A percentile compares a stretch with the other conserved stretches of the same genome.
phyloP scores from a whole-genome alignment of 2,113 vertebrate genomes.

The Polyodon spathula region DNA sequence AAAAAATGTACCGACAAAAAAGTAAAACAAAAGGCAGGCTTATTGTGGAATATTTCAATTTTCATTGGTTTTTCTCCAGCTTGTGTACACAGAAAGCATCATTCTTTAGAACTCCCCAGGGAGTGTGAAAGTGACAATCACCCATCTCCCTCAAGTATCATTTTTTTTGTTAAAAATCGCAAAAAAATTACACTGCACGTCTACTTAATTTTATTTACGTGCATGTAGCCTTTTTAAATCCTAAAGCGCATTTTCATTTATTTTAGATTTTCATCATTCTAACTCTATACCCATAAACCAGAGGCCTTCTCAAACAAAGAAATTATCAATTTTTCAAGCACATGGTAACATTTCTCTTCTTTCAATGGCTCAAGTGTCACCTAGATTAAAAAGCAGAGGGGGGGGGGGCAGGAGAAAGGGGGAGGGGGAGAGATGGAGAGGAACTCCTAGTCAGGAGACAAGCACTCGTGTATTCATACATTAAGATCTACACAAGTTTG shows the following conservation, averaged over 20 bases:
- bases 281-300: conserved; percentile 69
- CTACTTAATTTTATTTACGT: conserved; percentile 56
- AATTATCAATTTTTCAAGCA: conserved; percentile 30
- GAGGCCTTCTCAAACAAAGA: conserved; percentile 24
- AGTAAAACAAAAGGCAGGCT: conserved; percentile 63
- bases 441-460: conserved; percentile 33
- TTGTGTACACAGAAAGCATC: conserved; percentile 63
- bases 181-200: conserved; percentile 54
- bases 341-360: conserved; percentile 40
- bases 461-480: conserved; percentile 21
- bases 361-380: conserved; percentile 67
- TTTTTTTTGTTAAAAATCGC: conserved; percentile 59
- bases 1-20: conserved; percentile 52
- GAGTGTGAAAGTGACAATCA: conserved; percentile 68
- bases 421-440: conserved; percentile 20
- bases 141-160: conserved; percentile 51
- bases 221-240: conserved; percentile 62
- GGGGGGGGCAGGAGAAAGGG: conserved; percentile 36
- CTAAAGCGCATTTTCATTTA: conserved; percentile 52
- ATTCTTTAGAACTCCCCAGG: conserved; percentile 57
- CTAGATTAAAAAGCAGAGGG: conserved; percentile 61
- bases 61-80: conserved; percentile 46
- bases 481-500: conserved; percentile 58
- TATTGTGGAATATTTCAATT: conserved; percentile 55
- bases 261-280: conserved; percentile 57